phyloP scores from a whole-genome alignment of 2,113 vertebrate species.

The Neofelis nebulosa region DNA sequence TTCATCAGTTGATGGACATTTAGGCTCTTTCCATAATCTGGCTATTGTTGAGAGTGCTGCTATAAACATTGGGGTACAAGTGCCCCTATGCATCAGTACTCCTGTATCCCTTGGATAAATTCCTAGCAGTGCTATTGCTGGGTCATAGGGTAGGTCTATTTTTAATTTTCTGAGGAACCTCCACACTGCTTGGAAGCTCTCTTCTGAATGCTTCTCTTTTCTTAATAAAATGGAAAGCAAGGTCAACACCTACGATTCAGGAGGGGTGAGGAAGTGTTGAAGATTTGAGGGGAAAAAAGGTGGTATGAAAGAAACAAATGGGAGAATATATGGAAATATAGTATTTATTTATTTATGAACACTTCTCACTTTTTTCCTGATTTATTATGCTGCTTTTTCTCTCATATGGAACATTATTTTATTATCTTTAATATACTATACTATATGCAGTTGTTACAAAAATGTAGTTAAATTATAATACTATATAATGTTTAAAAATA shows the following conservation, averaged over 20 bases:
- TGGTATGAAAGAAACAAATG: constrained; percentile 20
- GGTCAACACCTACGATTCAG: neutral
- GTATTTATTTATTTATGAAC: neutral
- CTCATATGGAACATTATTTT: neutral
- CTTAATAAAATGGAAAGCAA: constrained; percentile 39
- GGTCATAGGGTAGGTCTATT: no score
- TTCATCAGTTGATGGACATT: no score
- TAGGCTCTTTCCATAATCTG: no score
- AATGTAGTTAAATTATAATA: neutral
- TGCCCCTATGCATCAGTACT: no score
- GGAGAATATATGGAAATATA: neutral
- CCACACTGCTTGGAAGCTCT: neutral
- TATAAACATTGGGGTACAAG: no score
- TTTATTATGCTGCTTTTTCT: constrained; percentile 8
- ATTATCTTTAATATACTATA: neutral
- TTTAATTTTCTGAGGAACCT: no score
- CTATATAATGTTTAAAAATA: constrained; percentile 30
- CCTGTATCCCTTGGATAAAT: no score
- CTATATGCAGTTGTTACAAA: neutral
- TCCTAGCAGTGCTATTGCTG: no score
- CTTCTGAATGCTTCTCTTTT: neutral
- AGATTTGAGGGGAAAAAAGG: neutral
- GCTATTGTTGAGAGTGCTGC: no score
- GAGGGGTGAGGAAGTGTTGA: neutral
- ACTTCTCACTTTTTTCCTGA: neutral